phyloP scores from a whole-genome alignment of 2,797 vertebrate genomes.

The Gouania willdenowi region DNA sequence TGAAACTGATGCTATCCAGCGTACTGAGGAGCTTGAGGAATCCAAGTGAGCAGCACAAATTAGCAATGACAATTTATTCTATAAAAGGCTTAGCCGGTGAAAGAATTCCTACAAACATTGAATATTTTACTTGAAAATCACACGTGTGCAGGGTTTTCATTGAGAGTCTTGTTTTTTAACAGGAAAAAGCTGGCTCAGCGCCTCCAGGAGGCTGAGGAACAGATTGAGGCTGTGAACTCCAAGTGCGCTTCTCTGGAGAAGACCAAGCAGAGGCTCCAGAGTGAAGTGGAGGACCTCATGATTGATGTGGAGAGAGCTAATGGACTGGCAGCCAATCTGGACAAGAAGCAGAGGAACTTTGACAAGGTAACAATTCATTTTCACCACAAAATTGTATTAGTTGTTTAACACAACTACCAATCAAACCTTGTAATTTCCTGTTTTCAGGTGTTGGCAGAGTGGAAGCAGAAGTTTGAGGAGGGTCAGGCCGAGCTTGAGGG shows the following conservation, averaged over 20 bases:
- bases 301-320: constrained; percentile 79
- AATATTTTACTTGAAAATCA: no score
- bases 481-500: constrained; percentile 83
- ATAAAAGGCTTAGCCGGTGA: no score
- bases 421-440: no score
- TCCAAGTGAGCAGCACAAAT: constrained; percentile 45
- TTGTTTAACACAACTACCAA: no score
- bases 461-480: constrained; percentile 87
- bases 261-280: constrained; percentile 78
- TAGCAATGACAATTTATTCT: neutral
- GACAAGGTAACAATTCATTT: constrained; percentile 57
- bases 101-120: no score
- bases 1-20: constrained; percentile 84
- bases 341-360: constrained; percentile 83
- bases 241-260: constrained; percentile 58
- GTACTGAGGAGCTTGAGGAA: constrained; percentile 58
- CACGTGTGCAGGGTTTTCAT: no score
- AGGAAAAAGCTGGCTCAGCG: constrained; percentile 85
- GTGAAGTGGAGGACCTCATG: constrained; percentile 84
- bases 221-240: constrained; percentile 76
- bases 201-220: constrained; percentile 83
- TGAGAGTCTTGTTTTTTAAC: neutral
- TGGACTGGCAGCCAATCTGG: constrained; percentile 73
- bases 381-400: no score
- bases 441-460: constrained; percentile 72